Evolutionary conservation across 2,888 invertebrate genomes (phyloP).

Genomic region (Dusona sp.): DNA sequence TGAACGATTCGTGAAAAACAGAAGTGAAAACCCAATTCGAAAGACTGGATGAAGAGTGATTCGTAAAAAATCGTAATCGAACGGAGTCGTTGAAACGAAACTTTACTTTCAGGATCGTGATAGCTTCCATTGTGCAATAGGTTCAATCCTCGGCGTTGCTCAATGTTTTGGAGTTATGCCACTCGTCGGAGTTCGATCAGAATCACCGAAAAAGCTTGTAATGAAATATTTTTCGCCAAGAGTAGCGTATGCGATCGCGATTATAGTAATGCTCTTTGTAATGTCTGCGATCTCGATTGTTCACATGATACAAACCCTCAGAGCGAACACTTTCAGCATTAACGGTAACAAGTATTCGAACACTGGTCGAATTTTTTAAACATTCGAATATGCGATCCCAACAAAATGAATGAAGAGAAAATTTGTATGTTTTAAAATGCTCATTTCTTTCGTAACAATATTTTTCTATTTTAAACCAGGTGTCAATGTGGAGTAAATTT

Average conservation of each 20-base stretch:
- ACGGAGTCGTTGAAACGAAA: not conserved
- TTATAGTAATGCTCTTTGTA: constrained; percentile 70
- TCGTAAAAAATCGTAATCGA: not conserved
- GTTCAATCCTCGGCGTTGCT: constrained; percentile 77
- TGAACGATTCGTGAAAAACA: no score
- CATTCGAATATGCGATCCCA: not conserved
- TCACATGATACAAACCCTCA: constrained; percentile 80
- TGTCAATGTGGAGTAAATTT: no score
- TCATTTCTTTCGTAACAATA: no score
- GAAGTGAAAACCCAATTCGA: no score
- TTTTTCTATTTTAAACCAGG: no score
- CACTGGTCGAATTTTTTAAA: not conserved
- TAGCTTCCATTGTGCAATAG: constrained; percentile 80
- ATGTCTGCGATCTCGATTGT: constrained; percentile 76
- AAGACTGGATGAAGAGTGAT: no score
- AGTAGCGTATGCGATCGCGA: constrained; percentile 73
- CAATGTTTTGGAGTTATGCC: constrained; percentile 82
- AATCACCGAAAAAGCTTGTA: constrained; percentile 73
- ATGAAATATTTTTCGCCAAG: constrained; percentile 74
- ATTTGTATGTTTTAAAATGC: no score
- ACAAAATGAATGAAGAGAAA: no score
- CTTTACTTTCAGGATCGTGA: constrained; percentile 66
- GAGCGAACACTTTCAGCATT: constrained; percentile 74
- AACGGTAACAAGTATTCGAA: constrained; percentile 74
- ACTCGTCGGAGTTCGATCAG: constrained; percentile 74